Base-by-base conservation (phyloP, 2,113 vertebrate species). In the Entosphenus tridentatus region DNA sequence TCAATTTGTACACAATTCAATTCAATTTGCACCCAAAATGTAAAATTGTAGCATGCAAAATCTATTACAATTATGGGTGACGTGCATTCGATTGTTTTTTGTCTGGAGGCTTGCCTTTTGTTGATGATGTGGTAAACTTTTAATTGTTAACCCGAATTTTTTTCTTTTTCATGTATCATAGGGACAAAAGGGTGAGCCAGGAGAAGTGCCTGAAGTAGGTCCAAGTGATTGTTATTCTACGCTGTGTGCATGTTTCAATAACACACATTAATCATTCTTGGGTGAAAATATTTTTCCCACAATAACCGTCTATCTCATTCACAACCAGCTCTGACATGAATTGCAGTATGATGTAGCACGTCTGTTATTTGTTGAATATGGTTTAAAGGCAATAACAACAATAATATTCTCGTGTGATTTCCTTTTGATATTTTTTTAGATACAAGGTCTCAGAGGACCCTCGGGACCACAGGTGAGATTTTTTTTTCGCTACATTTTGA, bases 121-220 rank as follows among this genome's bases (percentile, higher is more conserved):
- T 39, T 39, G 39, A 39, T 39, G 6, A 39, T 6, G 6, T 39
- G 39, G 39, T 39, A 39, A 39, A 39, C 39, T 39, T 39, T 39
- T 7, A 7, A 39, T 39, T 39, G 39, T 6, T 39, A 39, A 39
- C 39, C 39, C 39, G 6, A 39, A 39, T 39, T 39, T 39, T 39
- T 5, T 39, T 1, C 62, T 4, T 2, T 16, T 69, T 14, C 73
- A 73, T 57, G 14, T 71, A 58, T 67, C 71, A 12, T 71, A 97
- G 91, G 93, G 91, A 73, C 86, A 87, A 79, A 98, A 98, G 77
- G 93, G 93, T 76, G 93, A 98, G 74, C 91, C 93, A 16, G 93
- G 93, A 72, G 77, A 87, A 71, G 89, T 98, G 56, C 93, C 91
- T 73, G 57, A 80, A 72, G 93, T 97, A 80, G 85, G 86, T 86